Evolutionary conservation across 92 coral and sea anemone genomes (phyloP).

Genomic region (Siderastrea radians): DNA sequence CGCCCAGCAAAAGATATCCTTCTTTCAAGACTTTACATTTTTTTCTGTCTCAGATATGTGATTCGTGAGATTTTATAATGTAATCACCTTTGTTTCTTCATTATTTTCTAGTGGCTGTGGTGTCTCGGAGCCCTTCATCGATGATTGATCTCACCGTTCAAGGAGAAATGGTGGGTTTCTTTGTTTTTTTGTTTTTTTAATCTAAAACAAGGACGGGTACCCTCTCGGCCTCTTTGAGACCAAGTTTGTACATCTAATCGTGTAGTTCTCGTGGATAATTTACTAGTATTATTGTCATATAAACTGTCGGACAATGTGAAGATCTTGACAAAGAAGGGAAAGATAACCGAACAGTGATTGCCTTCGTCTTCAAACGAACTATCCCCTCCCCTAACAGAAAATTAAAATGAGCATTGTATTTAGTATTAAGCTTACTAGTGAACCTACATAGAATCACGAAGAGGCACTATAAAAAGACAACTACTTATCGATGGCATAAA

Average conservation of each 20-base stretch:
- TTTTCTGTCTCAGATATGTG: too few species aligned
- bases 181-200: neutral
- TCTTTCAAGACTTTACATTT: too few species aligned
- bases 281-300: too few species aligned
- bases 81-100: neutral
- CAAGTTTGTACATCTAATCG: neutral
- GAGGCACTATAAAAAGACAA: too few species aligned
- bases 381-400: too few species aligned
- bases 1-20: too few species aligned
- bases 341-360: neutral
- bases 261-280: neutral
- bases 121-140: constrained; percentile 2
- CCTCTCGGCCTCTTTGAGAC: neutral
- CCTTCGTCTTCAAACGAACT: too few species aligned
- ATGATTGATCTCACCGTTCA: constrained; percentile 35
- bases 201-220: neutral
- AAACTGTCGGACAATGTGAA: neutral
- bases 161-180: constrained; percentile 50
- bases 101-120: constrained; percentile 28
- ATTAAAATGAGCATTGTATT: too few species aligned
- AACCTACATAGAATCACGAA: too few species aligned
- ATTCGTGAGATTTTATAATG: too few species aligned
- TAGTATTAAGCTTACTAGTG: too few species aligned
- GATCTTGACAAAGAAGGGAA: neutral
- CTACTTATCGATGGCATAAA: too few species aligned